Conservation (phyloP, 2,797 vertebrate species). For the Sitta carolinensis region DNA sequence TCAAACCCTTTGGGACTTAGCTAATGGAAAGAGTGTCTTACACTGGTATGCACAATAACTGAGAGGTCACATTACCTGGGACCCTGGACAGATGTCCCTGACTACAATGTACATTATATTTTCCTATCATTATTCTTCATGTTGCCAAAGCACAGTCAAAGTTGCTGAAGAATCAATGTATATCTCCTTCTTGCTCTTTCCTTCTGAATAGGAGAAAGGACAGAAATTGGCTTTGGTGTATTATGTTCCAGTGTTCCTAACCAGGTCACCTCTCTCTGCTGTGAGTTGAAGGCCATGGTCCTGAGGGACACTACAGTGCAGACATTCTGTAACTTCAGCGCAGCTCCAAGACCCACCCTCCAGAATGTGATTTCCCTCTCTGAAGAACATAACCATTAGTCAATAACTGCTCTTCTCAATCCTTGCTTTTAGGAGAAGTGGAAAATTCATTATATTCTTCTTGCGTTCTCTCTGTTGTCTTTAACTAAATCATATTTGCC, state of each 20-base stretch:
- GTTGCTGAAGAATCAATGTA: neutral
- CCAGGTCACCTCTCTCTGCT: neutral
- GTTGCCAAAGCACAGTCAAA: neutral
- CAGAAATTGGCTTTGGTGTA: neutral
- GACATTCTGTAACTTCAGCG: neutral
- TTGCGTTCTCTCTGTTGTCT: conserved; percentile 1
- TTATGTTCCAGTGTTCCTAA: neutral
- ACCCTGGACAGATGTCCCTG: neutral
- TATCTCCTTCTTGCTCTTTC: neutral
- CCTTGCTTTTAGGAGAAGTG: neutral
- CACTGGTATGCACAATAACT: neutral
- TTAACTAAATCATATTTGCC: conserved; percentile 47
- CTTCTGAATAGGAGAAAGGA: neutral
- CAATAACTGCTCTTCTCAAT: neutral
- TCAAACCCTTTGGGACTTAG: neutral
- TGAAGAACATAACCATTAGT: neutral
- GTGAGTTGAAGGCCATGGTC: neutral
- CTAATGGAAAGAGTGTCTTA: neutral
- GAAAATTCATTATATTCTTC: conserved; percentile 39
- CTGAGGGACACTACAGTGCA: neutral
- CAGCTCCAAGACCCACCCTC: rapidly evolving
- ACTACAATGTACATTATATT: neutral
- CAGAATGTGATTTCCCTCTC: neutral
- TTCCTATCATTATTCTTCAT: neutral
- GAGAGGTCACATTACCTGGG: neutral